Evolutionary conservation across 2,113 vertebrate species (phyloP).

Genomic region (Illadopsis cleaveri): DNA sequence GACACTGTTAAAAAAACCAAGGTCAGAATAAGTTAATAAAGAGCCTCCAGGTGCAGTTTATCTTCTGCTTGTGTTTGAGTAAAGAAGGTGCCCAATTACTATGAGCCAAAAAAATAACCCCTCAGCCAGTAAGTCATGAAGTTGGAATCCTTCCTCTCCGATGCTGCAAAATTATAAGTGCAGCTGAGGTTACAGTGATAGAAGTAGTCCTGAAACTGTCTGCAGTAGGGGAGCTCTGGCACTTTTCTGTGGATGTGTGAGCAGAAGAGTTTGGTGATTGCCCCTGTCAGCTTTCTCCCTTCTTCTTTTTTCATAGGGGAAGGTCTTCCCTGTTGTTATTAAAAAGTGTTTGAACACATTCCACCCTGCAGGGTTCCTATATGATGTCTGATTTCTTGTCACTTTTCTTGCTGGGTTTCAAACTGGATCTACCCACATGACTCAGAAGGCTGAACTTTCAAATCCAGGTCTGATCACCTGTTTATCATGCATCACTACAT

Average conservation of each 20-base stretch:
- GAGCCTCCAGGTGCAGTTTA: conserved; percentile 11
- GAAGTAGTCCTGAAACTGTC: neutral
- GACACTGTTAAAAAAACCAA: neutral
- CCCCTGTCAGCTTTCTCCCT: neutral
- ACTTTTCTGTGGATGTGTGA: neutral
- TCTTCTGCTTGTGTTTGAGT: conserved; percentile 28
- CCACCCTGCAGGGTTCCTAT: neutral
- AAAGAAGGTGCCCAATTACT: neutral
- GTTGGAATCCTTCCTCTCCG: neutral
- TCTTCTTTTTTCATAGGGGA: neutral
- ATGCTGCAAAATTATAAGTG: neutral
- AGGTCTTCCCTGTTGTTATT: neutral
- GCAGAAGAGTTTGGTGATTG: neutral
- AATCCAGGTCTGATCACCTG: neutral
- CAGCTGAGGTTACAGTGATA: neutral
- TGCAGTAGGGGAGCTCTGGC: neutral
- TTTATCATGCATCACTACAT: neutral
- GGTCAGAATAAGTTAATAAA: conserved; percentile 31
- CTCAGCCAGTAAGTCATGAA: neutral
- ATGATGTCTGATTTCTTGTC: neutral
- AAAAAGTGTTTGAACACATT: neutral
- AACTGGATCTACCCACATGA: neutral
- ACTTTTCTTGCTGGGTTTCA: neutral
- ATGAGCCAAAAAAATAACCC: neutral
- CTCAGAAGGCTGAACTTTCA: neutral